Evolutionary conservation across 2,113 vertebrate genomes (phyloP), one percentile per base, ranked within the genome.

Genomic region (Ictalurus punctatus): DNA sequence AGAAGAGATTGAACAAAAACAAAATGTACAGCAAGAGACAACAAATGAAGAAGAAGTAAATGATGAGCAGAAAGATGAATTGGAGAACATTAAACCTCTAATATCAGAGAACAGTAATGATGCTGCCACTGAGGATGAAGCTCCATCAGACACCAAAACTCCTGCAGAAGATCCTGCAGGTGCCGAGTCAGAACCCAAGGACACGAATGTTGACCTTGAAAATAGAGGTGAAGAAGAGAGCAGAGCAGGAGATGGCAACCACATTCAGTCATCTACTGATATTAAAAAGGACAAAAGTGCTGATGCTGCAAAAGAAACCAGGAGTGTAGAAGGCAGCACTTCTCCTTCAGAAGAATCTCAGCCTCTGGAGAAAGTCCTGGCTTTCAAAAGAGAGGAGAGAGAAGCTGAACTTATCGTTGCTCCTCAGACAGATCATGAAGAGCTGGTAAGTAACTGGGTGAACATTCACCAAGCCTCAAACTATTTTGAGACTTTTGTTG

Each of bases 401-500:
- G 65, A 89, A 17, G 81, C 80, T 37, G 90, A 92, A 52, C 63
- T 86, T 30, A 30, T 88, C 2, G 6, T 54, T 6, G 37, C 76
- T 56, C 88, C 85, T 69, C 91, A 92, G 40, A 52, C 93, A 37
- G 90, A 92, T 90, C 94, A 85, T 34, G 83, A 89, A 0, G 94
- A 95, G 88, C 86, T 96, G 0, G 95, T 96, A 63, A 93, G 90
- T 9, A 95, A 94, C 92, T 96, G 95, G 95, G 91, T 96, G 2
- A 94, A 88, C 58, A 37, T 90, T 80, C 95, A 96, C 91, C 95
- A 95, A 71, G 80, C 90, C 0, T 93, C 94, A 25, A 94, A 91
- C 89, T 95, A 84, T 65, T 96, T 96, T 34, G 91, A 96, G 92
- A 96, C 91, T 0, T 96, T 94, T 83, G 92, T 95, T 0, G 95